Evolutionary conservation across 2,797 vertebrate species (phyloP).

Genomic region (Cossypha polioptera): DNA sequence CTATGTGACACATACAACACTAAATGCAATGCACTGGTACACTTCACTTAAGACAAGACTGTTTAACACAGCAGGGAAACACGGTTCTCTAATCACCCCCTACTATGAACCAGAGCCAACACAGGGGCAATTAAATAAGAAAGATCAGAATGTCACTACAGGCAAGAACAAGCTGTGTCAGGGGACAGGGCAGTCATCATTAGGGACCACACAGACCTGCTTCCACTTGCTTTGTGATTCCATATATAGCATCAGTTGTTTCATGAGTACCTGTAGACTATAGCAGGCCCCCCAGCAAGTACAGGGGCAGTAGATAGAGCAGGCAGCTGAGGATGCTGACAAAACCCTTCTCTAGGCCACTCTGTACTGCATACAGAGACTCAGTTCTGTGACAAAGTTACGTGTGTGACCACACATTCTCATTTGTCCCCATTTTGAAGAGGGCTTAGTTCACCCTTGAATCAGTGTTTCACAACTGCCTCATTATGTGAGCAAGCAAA

Average conservation of each 20-base stretch:
- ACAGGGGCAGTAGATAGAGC: background rate
- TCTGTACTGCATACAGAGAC: background rate
- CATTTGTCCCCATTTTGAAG: background rate
- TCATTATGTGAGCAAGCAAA: constrained; percentile 35
- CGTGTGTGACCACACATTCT: background rate
- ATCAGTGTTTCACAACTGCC: constrained; percentile 41
- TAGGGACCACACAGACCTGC: background rate
- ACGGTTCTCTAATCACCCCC: background rate
- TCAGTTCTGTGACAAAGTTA: background rate
- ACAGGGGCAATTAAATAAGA: constrained; percentile 1
- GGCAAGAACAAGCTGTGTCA: background rate
- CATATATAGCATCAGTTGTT: background rate
- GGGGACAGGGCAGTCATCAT: background rate
- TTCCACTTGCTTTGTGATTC: background rate
- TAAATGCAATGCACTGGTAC: background rate
- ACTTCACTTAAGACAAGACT: background rate
- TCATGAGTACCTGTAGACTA: background rate
- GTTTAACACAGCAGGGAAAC: constrained; percentile 36
- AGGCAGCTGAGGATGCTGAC: background rate
- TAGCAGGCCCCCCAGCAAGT: rapidly evolving
- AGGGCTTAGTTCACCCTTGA: background rate
- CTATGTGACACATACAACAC: background rate
- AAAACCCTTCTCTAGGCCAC: background rate
- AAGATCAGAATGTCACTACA: constrained; percentile 26
- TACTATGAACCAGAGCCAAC: background rate